Conservation (phyloP, 92 coral and sea anemone genomes). For the Actinernus sp. region DNA sequence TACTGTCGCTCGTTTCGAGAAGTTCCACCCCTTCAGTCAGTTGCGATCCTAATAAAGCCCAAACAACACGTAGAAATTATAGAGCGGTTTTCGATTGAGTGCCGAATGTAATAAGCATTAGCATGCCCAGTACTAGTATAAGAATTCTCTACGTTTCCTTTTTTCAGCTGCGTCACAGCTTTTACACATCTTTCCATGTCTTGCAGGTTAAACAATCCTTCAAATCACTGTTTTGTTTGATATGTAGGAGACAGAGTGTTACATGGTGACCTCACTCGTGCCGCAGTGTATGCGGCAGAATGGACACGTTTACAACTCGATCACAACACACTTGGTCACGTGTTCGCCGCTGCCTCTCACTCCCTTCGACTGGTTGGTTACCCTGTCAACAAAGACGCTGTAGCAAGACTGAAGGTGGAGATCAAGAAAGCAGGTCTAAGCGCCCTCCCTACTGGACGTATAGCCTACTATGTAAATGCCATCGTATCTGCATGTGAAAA, state of each 20-base stretch:
- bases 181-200: no score
- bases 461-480: constrained; percentile 61
- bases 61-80: no score
- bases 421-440: constrained; percentile 13
- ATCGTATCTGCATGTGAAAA: constrained; percentile 50
- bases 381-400: constrained; percentile 14
- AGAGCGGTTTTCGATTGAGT: no score
- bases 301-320: neutral
- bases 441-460: constrained; percentile 28
- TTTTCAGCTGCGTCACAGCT: no score
- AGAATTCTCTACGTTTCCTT: no score
- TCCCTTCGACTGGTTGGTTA: constrained; percentile 48
- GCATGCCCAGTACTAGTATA: no score
- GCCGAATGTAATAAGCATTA: no score
- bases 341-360: constrained; percentile 19
- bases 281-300: constrained; percentile 72
- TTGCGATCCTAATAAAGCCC: no score
- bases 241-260: constrained; percentile 59
- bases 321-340: constrained; percentile 18
- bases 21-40: no score
- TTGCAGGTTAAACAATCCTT: no score
- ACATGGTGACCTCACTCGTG: constrained; percentile 58
- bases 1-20: no score
- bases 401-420: constrained; percentile 12
- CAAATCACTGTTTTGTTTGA: no score